Evolutionary conservation across 2,888 invertebrate genomes (phyloP).

Genomic region (Nomada ferruginata): DNA sequence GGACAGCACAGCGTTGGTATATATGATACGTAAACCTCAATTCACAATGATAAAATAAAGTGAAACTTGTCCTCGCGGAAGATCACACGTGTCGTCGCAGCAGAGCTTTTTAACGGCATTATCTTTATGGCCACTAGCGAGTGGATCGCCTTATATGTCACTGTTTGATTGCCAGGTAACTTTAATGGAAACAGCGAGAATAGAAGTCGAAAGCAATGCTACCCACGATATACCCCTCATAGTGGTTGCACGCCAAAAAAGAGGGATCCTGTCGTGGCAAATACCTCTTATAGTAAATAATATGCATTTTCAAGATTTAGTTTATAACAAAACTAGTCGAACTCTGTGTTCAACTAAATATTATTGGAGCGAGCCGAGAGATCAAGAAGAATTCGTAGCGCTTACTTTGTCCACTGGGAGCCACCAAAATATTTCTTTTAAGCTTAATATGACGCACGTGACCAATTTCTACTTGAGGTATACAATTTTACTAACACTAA

Average conservation of each 20-base stretch:
- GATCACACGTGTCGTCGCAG: too few relatives aligned
- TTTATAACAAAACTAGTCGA: slow-evolving; percentile 82
- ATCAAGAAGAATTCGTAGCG: slow-evolving; percentile 85
- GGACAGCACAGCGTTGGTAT: too few relatives aligned
- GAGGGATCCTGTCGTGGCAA: slow-evolving; percentile 92
- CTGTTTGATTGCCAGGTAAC: slow-evolving; percentile 41
- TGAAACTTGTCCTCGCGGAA: too few relatives aligned
- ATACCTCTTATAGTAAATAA: slow-evolving; percentile 88
- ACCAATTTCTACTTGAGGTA: slow-evolving; percentile 86
- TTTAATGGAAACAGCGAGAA: slow-evolving; percentile 74
- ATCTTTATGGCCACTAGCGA: neutral
- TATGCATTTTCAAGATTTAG: slow-evolving; percentile 65
- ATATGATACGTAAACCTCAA: too few relatives aligned
- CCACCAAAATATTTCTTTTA: slow-evolving; percentile 85
- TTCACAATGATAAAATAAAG: too few relatives aligned
- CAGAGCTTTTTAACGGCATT: too few relatives aligned
- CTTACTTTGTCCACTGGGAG: slow-evolving; percentile 89
- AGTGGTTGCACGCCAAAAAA: slow-evolving; percentile 90
- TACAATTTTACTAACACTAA: slow-evolving; percentile 30
- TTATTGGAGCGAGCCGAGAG: slow-evolving; percentile 77
- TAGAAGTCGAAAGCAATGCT: slow-evolving; percentile 83
- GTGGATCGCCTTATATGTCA: neutral
- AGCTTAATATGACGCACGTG: slow-evolving; percentile 86
- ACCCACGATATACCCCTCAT: slow-evolving; percentile 88
- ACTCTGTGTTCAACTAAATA: slow-evolving; percentile 88